Conservation (phyloP, 92 coral and sea anemone genomes). For the Nematostella vectensis region DNA sequence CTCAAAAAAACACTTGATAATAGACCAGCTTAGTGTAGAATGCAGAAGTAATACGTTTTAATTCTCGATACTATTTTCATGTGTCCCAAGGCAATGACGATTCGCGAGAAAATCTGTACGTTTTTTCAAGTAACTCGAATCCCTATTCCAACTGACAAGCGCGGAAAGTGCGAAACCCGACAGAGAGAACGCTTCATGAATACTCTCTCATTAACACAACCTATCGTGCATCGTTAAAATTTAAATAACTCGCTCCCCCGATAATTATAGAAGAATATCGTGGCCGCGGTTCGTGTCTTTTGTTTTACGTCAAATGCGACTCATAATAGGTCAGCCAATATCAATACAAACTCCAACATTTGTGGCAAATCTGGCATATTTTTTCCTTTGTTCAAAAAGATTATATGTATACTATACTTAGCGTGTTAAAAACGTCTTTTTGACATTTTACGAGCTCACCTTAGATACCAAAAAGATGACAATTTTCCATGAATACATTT, state of each 20-base stretch:
- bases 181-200: neutral
- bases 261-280: neutral
- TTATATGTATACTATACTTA: conserved; percentile 5
- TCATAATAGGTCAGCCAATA: neutral
- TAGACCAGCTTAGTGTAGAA: no score
- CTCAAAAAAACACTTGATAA: no score
- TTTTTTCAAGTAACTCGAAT: no score
- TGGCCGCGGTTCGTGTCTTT: neutral
- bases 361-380: neutral
- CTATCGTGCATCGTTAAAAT: neutral
- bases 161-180: neutral
- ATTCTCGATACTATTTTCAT: no score
- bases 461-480: no score
- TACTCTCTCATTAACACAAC: neutral
- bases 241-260: no score
- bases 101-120: no score
- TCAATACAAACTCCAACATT: neutral
- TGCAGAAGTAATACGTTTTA: no score
- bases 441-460: no score
- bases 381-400: conserved; percentile 4
- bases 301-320: neutral
- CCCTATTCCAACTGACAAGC: no score
- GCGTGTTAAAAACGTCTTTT: neutral
- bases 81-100: no score
- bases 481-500: no score